A percentile compares a stretch with the other conserved stretches of the same genome.
Evolutionary conservation across 2,113 vertebrate genomes (phyloP).

Genomic region (Pavo muticus): DNA sequence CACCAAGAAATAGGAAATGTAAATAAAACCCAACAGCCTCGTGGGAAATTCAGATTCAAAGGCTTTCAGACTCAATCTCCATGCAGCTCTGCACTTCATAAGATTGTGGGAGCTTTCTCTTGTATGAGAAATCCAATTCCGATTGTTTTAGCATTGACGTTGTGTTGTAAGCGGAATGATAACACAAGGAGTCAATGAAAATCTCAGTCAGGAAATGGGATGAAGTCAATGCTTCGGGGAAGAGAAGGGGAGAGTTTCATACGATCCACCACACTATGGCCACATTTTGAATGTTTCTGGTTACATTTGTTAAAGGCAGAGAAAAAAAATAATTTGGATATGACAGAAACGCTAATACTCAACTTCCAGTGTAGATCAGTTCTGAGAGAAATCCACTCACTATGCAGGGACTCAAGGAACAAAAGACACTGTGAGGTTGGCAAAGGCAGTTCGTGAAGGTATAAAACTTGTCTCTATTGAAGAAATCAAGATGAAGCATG

Average conservation of each 20-base stretch:
- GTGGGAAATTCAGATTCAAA: neutral
- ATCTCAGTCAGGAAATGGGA: neutral
- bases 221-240: neutral
- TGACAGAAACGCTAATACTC: neutral
- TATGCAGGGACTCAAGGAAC: rapidly evolving
- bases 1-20: conserved; percentile 58
- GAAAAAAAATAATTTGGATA: neutral
- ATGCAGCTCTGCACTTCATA: neutral
- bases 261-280: neutral
- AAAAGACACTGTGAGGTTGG: neutral
- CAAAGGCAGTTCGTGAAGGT: neutral
- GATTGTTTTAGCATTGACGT: conserved; percentile 6
- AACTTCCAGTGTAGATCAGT: neutral
- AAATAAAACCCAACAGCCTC: conserved; percentile 37
- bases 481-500: neutral
- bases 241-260: neutral
- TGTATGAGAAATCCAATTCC: neutral
- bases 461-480: neutral
- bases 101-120: neutral
- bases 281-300: neutral
- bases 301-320: neutral
- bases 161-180: neutral
- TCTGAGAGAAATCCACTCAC: neutral
- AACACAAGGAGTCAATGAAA: neutral
- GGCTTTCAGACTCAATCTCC: conserved; percentile 21